These are phyloP conservation scores for Salvelinus sp. DNA, from an alignment of 2,113 vertebrate genomes.

Conservation along the genomic window DNA sequence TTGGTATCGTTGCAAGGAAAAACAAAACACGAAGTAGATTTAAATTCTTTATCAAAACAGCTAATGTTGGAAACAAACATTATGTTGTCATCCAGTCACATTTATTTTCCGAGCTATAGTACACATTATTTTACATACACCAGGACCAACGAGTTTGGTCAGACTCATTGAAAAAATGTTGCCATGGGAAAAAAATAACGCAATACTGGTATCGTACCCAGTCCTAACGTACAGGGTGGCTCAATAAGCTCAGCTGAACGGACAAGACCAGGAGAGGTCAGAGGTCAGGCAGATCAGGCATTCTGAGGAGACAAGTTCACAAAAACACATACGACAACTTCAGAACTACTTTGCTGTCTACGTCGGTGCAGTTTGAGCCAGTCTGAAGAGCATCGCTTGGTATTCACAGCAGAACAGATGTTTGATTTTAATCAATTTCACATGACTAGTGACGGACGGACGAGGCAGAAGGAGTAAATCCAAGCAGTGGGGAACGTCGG, in stretches of 20 bases:
- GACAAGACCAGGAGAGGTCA: slow-evolving; percentile 21
- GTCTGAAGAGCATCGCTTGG: neutral
- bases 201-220: no score
- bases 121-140: no score
- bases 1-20: neutral
- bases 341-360: neutral
- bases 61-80: no score
- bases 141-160: no score
- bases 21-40: no score
- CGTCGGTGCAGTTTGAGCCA: neutral
- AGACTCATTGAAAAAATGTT: no score
- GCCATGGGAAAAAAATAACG: no score
- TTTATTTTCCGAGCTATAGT: no score
- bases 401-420: slow-evolving; percentile 21
- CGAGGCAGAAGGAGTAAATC: slow-evolving; percentile 4
- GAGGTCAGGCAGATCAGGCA: slow-evolving; percentile 48
- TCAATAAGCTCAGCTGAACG: slow-evolving; percentile 45
- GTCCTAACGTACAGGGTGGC: slow-evolving; percentile 19
- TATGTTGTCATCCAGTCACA: no score
- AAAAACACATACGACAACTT: neutral
- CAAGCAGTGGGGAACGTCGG: slow-evolving; percentile 38
- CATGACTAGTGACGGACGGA: slow-evolving; percentile 7
- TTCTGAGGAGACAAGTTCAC: slow-evolving; percentile 33
- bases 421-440: slow-evolving; percentile 46
- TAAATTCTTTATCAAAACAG: no score